phyloP scores from a whole-genome alignment of 35 echinoderm and acorn worm genomes.

The Antedon bifida region DNA sequence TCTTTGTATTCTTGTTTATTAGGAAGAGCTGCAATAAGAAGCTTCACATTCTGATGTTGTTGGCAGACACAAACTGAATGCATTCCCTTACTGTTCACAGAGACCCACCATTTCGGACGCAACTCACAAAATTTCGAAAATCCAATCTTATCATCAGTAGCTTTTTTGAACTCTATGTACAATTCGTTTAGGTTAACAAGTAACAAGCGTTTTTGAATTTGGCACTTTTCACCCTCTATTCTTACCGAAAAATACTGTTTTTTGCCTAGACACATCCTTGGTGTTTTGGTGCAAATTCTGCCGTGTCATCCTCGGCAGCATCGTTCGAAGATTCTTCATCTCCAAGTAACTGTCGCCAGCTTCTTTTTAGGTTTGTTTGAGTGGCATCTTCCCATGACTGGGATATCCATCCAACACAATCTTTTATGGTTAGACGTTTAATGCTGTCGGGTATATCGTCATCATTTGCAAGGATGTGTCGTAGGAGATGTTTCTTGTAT shows the following conservation, averaged over 20 bases:
- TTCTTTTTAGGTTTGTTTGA: neutral
- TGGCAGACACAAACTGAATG: constrained; percentile 10
- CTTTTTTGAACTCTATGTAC: neutral
- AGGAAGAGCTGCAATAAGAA: constrained; percentile 7
- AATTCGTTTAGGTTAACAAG: constrained; percentile 13
- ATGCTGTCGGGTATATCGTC: neutral
- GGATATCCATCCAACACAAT: neutral
- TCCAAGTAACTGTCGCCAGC: neutral
- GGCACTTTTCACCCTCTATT: neutral
- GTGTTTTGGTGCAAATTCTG: too few relatives aligned
- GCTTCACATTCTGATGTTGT: constrained; percentile 5
- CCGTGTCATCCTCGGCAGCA: too few relatives aligned
- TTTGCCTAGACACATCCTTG: neutral
- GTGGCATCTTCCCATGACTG: neutral
- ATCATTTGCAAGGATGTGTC: neutral
- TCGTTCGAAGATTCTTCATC: neutral
- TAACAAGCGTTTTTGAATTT: neutral
- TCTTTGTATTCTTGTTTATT: constrained; percentile 7
- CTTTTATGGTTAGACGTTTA: neutral
- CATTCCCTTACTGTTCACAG: neutral
- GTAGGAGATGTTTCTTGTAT: neutral
- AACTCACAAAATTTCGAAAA: constrained; percentile 23
- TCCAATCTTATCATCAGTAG: constrained; percentile 7
- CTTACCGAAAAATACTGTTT: constrained; percentile 2
- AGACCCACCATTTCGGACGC: constrained; percentile 10